Base-by-base conservation (phyloP, 2,113 vertebrate species). In the Ploceus nigricollis region DNA sequence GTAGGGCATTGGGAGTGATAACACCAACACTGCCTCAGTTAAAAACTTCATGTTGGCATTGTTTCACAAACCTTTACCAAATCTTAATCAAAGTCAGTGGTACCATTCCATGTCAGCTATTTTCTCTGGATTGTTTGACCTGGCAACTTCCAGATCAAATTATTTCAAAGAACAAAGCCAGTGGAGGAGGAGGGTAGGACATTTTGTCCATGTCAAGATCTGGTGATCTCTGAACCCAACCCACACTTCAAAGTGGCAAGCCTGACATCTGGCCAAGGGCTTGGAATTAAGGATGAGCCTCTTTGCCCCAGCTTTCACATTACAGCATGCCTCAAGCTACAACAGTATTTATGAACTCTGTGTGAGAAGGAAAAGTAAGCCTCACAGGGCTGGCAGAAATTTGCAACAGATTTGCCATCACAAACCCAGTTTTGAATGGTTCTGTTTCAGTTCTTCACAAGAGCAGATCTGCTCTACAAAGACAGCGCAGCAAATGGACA, bases 231-330 rank as follows among this genome's bases (percentile, higher is more conserved):
- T 27, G 11, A 81, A 33, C 4, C 3, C 13, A 6, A 15, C 2
- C 7, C 4, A 6, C 0, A 1, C 13, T 71, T n/a, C 35, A n/a
- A 71, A 75, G 64, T 1, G 0, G 15, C 57, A 79, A 87, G 13
- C 58, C 45, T 50, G 27, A 58, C 15, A 47, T 28, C 56, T 54
- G 24, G 11, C 42, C 24, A 30, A 3, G 2, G 23, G 33, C 21
- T 69, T 76, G 50, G n/a, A 72, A 31, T 42, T n/a, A 40, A 44
- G 27, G 39, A 10, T 33, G 15, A 56, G 45, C 14, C 8, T 61
- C 30, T 60, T 68, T 31, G 12, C 18, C 6, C 1, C n/a, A 42
- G 2, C 17, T 33, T 75, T 69, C 77, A 68, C 18, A 35, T 17
- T 33, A 61, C 57, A 84, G 60, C 15, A n/a, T 7, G 35, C 17